phyloP scores from a whole-genome alignment of 2,888 invertebrate genomes.

The Epinotia bilunana region DNA sequence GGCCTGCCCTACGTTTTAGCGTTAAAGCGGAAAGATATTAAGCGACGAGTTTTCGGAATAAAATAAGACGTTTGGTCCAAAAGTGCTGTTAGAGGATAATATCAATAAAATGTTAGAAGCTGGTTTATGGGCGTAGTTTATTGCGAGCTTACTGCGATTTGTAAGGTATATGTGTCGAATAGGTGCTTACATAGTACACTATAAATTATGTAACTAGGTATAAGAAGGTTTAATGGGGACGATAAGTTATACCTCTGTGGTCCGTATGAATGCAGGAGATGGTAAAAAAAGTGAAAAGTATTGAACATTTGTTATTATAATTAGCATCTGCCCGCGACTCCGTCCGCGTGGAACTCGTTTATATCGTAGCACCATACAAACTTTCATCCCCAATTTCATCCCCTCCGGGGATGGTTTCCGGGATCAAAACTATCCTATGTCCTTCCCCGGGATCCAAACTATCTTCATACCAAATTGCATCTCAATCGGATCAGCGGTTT shows the following conservation, averaged over 20 bases:
- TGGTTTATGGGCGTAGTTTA: conserved; percentile 57
- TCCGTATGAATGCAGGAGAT: too few species aligned
- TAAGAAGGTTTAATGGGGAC: background rate
- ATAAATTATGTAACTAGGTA: background rate
- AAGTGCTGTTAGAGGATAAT: conserved; percentile 17
- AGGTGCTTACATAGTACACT: background rate
- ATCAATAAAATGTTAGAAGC: conserved; percentile 37
- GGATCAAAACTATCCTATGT: too few species aligned
- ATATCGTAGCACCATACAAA: too few species aligned
- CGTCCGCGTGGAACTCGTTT: too few species aligned
- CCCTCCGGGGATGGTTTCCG: too few species aligned
- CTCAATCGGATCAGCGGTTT: too few species aligned
- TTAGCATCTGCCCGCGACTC: too few species aligned
- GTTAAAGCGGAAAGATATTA: background rate
- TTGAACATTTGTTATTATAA: too few species aligned
- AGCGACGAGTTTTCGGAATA: background rate
- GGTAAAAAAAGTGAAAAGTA: too few species aligned
- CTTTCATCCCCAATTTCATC: too few species aligned
- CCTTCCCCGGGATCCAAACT: too few species aligned
- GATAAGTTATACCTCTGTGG: background rate
- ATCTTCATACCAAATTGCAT: too few species aligned
- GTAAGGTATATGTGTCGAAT: conserved; percentile 4
- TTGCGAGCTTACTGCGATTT: conserved; percentile 3
- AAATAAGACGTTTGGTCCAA: background rate
- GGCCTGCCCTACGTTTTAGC: background rate